Base-by-base conservation (phyloP, 2,113 vertebrate species). In the Mungos mungo region DNA sequence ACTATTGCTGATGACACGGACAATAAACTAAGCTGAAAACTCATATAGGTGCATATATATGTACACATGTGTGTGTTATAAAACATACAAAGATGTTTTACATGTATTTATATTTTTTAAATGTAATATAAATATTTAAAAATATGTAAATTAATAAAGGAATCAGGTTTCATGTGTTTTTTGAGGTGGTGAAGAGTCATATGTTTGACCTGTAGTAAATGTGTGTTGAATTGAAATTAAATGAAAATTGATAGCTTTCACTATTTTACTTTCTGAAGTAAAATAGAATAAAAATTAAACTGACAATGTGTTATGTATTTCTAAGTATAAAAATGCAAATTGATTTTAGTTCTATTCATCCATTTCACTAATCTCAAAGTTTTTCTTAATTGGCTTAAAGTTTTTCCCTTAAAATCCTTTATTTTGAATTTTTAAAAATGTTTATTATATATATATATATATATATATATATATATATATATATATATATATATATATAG, bases 121-220 rank as follows among this genome's bases (percentile, higher is more conserved):
- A 57, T 68, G 18, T 60, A 93, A 63, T 38, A 74, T 3, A 88
- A 80, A 91, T 81, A 88, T 87, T 94, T 93, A 85, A 87, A 90
- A 93, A 93, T 54, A 50, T 83, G 2, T 47, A 82, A 72, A 14
- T 57, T 92, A 86, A 71, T 77, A 77, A 92, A 65, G 89, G 19
- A 86, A 79, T 57, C 1, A 54, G 74, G 2, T n/a, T 77, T 52
- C 79, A 38, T 31, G 9, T 60, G 33, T 60, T 91, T 86, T 82
- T 21, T 83, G 74, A 19, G 69, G 11, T 90, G 19, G 29, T 65
- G 66, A 88, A 90, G n/a, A 72, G 41, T 16, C 33, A 74, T n/a
- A 47, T 83, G 14, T 25, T 79, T 91, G 60, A 96, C 52, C 66
- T 66, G 4, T 9, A 72, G 5, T 29, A 94, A 94, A 87, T 90